Conservation (phyloP, 2,797 vertebrate genomes). For the Anguilla marmorata region DNA sequence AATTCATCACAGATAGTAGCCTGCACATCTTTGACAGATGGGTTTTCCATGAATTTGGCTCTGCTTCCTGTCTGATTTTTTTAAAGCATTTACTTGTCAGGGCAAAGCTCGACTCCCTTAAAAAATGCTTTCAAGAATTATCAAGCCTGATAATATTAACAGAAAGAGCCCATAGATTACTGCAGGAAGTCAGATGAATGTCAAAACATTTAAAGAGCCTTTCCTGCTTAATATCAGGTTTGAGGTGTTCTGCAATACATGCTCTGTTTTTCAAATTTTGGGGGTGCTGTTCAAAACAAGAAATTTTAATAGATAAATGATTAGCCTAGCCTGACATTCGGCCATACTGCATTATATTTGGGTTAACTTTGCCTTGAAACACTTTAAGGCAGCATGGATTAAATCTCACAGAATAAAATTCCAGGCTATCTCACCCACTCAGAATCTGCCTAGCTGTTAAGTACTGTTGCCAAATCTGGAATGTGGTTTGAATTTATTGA, state of each 20-base stretch:
- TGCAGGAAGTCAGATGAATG: neutral
- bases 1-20: neutral
- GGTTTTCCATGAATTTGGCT: neutral
- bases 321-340: neutral
- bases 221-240: neutral
- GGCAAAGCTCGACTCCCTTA: neutral
- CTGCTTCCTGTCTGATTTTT: neutral
- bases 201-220: neutral
- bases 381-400: neutral
- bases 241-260: neutral
- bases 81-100: neutral
- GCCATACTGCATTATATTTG: neutral
- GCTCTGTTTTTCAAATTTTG: neutral
- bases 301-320: neutral
- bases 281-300: neutral
- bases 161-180: neutral
- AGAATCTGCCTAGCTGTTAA: neutral
- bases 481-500: neutral
- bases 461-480: neutral
- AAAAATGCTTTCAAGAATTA: neutral
- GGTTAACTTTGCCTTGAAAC: neutral
- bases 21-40: neutral
- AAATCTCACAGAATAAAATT: slow-evolving; percentile 5
- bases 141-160: neutral
- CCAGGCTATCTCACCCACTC: neutral